Percentiles rank a stretch among this genome's conserved stretches.
phyloP scores from a whole-genome alignment of 37 sponge, comb jelly and placozoan species.

The Cladorhizidae sp. region DNA sequence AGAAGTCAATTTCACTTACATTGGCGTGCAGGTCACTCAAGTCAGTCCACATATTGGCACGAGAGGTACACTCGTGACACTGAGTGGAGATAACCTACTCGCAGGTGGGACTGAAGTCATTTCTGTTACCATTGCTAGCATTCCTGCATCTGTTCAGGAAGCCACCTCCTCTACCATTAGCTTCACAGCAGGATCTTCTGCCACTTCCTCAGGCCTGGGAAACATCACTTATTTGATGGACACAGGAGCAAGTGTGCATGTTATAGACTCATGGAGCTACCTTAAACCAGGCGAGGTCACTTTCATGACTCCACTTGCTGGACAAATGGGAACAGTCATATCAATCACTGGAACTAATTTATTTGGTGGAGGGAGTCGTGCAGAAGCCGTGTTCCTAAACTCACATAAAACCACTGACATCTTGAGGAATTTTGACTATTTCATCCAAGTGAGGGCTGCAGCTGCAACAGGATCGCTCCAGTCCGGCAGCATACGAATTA shows the following conservation, averaged over 20 bases:
- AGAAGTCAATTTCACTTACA: slow-evolving; percentile 40
- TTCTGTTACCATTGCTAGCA: slow-evolving; percentile 20
- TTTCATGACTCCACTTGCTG: slow-evolving; percentile 43
- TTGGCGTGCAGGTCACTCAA: slow-evolving; percentile 22
- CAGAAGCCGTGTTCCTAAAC: slow-evolving; percentile 26
- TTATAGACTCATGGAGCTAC: slow-evolving; percentile 56
- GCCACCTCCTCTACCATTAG: not conserved
- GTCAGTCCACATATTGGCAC: slow-evolving; percentile 65
- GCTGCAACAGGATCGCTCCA: not conserved
- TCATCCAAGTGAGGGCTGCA: slow-evolving; percentile 62
- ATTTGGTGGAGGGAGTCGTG: slow-evolving; percentile 54
- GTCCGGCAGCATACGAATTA: slow-evolving; percentile 34
- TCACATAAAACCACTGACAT: slow-evolving; percentile 22
- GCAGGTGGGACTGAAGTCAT: slow-evolving; percentile 38
- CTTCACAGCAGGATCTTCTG: slow-evolving; percentile 12
- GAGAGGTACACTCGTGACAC: slow-evolving; percentile 61
- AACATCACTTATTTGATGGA: slow-evolving; percentile 31
- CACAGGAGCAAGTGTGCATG: slow-evolving; percentile 30
- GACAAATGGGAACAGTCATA: slow-evolving; percentile 61
- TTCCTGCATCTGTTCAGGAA: slow-evolving; percentile 13
- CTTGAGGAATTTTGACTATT: slow-evolving; percentile 1
- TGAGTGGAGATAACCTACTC: slow-evolving; percentile 45
- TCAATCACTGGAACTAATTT: slow-evolving; percentile 58
- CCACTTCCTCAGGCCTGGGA: not conserved
- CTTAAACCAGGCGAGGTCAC: slow-evolving; percentile 34